These are phyloP conservation scores for Sorex araneus DNA, from an alignment of 2,113 vertebrate genomes.

Conservation along the genomic window DNA sequence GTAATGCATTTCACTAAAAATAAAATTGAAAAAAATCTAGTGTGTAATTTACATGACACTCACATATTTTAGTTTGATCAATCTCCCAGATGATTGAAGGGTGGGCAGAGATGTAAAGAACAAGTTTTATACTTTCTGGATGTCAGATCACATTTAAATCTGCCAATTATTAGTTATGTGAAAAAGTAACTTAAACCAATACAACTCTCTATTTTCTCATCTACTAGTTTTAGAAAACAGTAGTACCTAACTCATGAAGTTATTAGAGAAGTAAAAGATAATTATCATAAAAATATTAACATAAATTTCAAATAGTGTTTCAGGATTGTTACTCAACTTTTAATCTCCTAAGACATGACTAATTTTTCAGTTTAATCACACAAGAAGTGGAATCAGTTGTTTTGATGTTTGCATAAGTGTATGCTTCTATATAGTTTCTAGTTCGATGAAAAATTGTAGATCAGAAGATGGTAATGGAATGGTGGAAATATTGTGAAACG, in stretches of 20 bases:
- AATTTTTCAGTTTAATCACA: slow-evolving; percentile 8
- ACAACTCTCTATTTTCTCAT: not conserved
- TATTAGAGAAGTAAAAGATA: slow-evolving; percentile 22
- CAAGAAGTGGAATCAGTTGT: not conserved
- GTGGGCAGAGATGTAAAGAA: not conserved
- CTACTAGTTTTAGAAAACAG: slow-evolving; percentile 58
- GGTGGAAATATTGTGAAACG: not conserved
- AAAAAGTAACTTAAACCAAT: not conserved
- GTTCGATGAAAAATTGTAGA: slow-evolving; percentile 34
- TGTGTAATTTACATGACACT: not conserved
- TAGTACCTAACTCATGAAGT: not conserved
- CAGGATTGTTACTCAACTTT: slow-evolving; percentile 24
- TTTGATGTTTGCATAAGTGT: not conserved
- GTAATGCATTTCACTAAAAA: not conserved
- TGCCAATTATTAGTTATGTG: not conserved
- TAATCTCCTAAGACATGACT: slow-evolving; percentile 31
- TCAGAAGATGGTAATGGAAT: not conserved
- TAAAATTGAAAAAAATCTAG: not conserved
- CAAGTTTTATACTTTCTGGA: not conserved
- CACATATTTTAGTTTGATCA: not conserved
- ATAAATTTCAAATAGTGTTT: not conserved
- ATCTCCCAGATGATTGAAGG: not conserved
- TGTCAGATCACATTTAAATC: not conserved
- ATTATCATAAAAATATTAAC: not conserved
- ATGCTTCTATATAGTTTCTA: not conserved